Percentiles rank a stretch among this genome's conserved stretches.
Conservation (phyloP, 1,140 invertebrate species). For the Bombus balteatus region DNA sequence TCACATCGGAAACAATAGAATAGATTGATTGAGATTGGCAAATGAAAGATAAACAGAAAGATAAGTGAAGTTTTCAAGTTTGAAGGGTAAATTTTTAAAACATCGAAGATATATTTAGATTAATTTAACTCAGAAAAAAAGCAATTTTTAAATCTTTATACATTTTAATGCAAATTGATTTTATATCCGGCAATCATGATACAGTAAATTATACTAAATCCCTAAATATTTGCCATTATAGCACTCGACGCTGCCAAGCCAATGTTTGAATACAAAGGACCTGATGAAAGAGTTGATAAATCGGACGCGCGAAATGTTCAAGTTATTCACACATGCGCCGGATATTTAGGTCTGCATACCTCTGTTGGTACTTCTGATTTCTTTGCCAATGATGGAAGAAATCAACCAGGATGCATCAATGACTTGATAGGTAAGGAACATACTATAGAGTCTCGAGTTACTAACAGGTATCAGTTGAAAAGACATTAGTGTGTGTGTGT, state of each 20-base stretch:
- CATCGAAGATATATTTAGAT: background rate
- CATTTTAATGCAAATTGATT: no score
- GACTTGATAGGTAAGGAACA: constrained; percentile 31
- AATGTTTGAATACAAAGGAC: constrained; percentile 81
- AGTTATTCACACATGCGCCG: constrained; percentile 85
- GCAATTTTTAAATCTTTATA: no score
- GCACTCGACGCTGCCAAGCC: constrained; percentile 84
- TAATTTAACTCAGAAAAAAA: background rate
- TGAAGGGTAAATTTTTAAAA: background rate
- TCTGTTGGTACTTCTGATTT: constrained; percentile 82
- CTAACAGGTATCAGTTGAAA: no score
- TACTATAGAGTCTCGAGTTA: background rate
- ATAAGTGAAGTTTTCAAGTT: no score
- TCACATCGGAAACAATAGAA: background rate
- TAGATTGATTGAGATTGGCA: background rate
- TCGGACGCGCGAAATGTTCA: constrained; percentile 83
- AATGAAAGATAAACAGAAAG: background rate
- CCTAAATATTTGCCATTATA: constrained; percentile 27
- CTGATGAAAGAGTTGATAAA: constrained; percentile 77
- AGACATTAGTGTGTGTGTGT: rapidly evolving
- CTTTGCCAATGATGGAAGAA: constrained; percentile 82
- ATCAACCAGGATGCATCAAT: constrained; percentile 83
- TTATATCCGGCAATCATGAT: no score
- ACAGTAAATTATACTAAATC: no score
- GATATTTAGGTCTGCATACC: constrained; percentile 76